Conservation (phyloP, 2,888 invertebrate genomes). For the Agrenia bidenticulata region DNA sequence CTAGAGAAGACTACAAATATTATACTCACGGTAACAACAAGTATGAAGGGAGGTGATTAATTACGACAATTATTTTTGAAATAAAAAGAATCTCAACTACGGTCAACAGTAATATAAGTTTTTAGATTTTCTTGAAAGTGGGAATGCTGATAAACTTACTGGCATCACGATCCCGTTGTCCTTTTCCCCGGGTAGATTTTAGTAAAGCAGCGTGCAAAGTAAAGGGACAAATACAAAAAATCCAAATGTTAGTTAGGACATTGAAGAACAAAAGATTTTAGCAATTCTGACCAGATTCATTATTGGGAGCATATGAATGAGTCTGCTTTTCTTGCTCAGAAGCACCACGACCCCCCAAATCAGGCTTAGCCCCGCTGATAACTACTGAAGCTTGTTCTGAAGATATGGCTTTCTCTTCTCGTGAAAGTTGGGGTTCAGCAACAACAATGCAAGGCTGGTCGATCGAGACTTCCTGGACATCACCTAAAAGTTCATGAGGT, state of each 20-base stretch:
- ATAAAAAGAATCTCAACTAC: neutral
- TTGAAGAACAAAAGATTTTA: constrained; percentile 21
- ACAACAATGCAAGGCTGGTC: neutral
- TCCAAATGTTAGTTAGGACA: constrained; percentile 36
- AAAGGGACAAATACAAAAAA: constrained; percentile 36
- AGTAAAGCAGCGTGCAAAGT: constrained; percentile 31
- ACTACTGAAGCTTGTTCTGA: constrained; percentile 9
- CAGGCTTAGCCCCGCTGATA: neutral
- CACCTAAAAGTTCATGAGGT: constrained; percentile 16
- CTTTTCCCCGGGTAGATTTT: constrained; percentile 26
- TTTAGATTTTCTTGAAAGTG: neutral
- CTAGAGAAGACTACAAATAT: too few species aligned
- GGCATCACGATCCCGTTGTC: constrained; percentile 52
- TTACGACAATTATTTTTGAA: too few species aligned
- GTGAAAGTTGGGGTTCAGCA: neutral
- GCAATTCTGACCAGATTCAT: constrained; percentile 49
- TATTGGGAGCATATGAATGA: constrained; percentile 21
- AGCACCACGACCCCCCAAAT: constrained; percentile 4
- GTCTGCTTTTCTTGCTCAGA: neutral
- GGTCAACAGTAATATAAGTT: constrained; percentile 1
- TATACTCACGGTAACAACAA: too few species aligned
- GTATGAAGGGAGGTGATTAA: too few species aligned
- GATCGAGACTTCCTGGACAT: constrained; percentile 1
- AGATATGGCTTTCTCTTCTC: constrained; percentile 14
- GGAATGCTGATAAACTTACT: constrained; percentile 46